These are phyloP conservation scores for Vimba vimba DNA, from an alignment of 2,113 vertebrate species.

Conservation along the genomic window DNA sequence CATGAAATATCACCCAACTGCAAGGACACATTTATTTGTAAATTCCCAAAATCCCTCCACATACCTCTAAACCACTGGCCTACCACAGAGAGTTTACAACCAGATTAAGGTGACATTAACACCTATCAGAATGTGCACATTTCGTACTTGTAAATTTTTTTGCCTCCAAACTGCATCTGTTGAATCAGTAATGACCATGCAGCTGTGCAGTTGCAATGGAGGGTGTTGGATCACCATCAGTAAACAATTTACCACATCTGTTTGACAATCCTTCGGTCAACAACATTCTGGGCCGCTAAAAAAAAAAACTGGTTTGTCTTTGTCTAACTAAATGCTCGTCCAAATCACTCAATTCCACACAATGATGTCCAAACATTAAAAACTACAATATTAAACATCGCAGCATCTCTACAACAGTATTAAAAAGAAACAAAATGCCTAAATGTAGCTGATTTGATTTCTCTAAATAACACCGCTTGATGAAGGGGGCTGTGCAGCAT, in stretches of 20 bases:
- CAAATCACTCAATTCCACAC: not conserved
- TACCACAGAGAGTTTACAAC: not conserved
- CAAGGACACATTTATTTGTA: not conserved
- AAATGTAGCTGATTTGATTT: not conserved
- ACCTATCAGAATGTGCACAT: not conserved
- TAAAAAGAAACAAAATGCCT: not conserved
- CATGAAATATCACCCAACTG: not conserved
- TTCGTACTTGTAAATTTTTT: not conserved
- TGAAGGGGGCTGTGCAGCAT: not conserved
- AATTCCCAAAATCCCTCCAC: not conserved
- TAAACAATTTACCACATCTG: conserved; percentile 30
- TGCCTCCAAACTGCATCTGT: not conserved
- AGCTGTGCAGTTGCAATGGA: not conserved
- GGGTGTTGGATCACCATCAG: conserved; percentile 1
- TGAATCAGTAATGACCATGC: not conserved
- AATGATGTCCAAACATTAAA: not conserved
- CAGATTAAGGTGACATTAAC: not conserved
- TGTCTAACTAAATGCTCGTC: not conserved
- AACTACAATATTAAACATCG: not conserved
- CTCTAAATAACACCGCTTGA: not conserved
- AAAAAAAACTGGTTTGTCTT: not conserved
- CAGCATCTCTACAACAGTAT: not conserved
- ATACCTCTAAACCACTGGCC: not conserved
- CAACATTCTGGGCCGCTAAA: not conserved
- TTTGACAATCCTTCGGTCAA: conserved; percentile 40